phyloP scores from a whole-genome alignment of 1,140 invertebrate genomes.

The Camponotus vicinus region DNA sequence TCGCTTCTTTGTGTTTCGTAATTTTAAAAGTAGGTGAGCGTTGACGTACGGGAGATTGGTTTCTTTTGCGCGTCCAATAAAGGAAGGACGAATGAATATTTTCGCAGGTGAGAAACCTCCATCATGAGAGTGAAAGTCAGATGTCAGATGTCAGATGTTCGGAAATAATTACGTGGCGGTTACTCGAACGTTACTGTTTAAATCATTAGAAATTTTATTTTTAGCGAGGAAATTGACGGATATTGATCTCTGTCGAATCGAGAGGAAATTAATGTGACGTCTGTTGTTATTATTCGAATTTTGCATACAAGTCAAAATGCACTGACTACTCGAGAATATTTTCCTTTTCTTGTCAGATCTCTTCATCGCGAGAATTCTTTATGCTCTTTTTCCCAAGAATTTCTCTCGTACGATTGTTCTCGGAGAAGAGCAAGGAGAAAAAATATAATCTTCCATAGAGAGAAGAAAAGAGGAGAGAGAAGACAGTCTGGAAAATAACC shows the following conservation, averaged over 20 bases:
- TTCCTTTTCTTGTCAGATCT: not conserved
- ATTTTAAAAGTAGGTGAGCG: constrained; percentile 46
- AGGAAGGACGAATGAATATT: constrained; percentile 17
- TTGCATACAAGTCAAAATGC: not conserved
- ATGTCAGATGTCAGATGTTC: not conserved
- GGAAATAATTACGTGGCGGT: constrained; percentile 21
- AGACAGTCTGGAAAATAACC: constrained; percentile 41
- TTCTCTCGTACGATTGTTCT: constrained; percentile 25
- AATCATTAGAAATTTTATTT: not conserved
- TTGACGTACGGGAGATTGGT: not conserved
- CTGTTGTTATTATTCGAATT: not conserved
- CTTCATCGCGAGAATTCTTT: constrained; percentile 12
- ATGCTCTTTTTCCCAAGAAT: not conserved
- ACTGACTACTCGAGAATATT: not conserved
- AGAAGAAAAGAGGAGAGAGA: not conserved
- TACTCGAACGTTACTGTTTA: constrained; percentile 20
- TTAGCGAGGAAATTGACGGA: not conserved
- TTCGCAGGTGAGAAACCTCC: not conserved
- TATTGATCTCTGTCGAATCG: not conserved
- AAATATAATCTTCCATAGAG: constrained; percentile 61
- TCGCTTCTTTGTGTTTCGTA: constrained; percentile 18
- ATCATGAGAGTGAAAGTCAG: constrained; percentile 15
- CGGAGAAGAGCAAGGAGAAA: constrained; percentile 16
- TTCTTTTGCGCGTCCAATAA: constrained; percentile 5
- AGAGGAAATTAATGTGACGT: constrained; percentile 1